Percentiles rank a stretch among this genome's conserved stretches.
Conservation (phyloP, 2,113 vertebrate species). For the Peromyscus maniculatus region DNA sequence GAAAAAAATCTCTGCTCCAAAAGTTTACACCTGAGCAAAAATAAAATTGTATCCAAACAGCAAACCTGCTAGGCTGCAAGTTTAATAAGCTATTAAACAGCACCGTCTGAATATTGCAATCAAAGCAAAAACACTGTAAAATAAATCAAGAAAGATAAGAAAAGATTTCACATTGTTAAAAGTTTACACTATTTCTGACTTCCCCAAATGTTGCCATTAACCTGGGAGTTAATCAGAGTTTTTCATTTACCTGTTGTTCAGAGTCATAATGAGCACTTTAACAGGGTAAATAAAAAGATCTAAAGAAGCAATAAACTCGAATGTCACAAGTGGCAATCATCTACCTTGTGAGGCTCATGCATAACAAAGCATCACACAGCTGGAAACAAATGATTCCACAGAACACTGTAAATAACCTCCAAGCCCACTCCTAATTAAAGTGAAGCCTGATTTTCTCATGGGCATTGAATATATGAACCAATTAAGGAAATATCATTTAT, state of each 20-base stretch:
- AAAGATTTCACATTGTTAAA: slow-evolving; percentile 79
- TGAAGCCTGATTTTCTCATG: slow-evolving; percentile 85
- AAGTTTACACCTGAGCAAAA: slow-evolving; percentile 76
- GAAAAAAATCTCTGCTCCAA: background rate
- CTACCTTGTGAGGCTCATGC: slow-evolving; percentile 78
- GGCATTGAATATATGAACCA: slow-evolving; percentile 88
- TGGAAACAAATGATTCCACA: slow-evolving; percentile 88
- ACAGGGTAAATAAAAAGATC: slow-evolving; percentile 89
- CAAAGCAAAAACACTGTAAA: slow-evolving; percentile 67
- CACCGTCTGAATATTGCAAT: slow-evolving; percentile 67
- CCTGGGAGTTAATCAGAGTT: slow-evolving; percentile 86
- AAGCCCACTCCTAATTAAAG: slow-evolving; percentile 89
- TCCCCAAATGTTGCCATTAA: slow-evolving; percentile 81
- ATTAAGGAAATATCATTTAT: slow-evolving; percentile 88
- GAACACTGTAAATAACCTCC: slow-evolving; percentile 90
- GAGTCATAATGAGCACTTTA: slow-evolving; percentile 87
- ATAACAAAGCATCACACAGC: slow-evolving; percentile 85
- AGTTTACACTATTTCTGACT: slow-evolving; percentile 83
- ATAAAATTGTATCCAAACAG: slow-evolving; percentile 69
- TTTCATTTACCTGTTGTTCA: slow-evolving; percentile 85
- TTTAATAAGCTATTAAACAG: slow-evolving; percentile 76
- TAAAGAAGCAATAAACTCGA: slow-evolving; percentile 87
- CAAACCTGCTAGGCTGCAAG: slow-evolving; percentile 69
- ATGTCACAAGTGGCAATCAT: slow-evolving; percentile 87
- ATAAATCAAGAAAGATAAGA: slow-evolving; percentile 80